Percentiles rank a stretch among this genome's conserved stretches.
These are phyloP conservation scores for Pithys albifrons DNA, from an alignment of 2,113 vertebrate species.

Conservation along the genomic window DNA sequence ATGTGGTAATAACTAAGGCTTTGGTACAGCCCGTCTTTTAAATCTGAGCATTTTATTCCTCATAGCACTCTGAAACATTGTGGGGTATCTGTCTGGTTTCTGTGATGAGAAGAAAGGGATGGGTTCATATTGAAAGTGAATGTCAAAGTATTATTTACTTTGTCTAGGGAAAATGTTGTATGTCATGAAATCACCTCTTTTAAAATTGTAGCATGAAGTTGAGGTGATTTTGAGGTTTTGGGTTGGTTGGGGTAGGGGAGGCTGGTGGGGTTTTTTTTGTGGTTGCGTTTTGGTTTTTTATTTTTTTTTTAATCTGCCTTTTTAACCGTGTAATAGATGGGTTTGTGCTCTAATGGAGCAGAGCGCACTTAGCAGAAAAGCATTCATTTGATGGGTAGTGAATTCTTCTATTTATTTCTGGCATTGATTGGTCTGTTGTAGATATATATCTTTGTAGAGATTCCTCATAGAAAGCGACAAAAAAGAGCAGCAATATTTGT, in stretches of 20 bases:
- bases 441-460: neutral
- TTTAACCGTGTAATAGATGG: neutral
- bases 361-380: neutral
- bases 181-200: neutral
- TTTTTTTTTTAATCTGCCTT: neutral
- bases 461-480: neutral
- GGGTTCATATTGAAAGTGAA: neutral
- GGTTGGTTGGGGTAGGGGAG: rapidly evolving
- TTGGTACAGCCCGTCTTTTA: neutral
- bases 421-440: neutral
- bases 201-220: neutral
- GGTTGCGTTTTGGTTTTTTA: neutral
- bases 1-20: neutral
- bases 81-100: neutral
- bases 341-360: neutral
- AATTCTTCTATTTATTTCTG: neutral
- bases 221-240: neutral
- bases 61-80: neutral
- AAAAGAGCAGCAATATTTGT: neutral
- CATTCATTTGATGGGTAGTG: neutral
- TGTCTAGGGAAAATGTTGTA: neutral
- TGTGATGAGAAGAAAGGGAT: neutral
- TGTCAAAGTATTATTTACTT: neutral
- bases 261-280: too few species aligned
- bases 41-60: neutral